These are phyloP conservation scores for Lamellibrachia luymesi DNA, from an alignment of 1,140 invertebrate genomes.

Conservation along the genomic window DNA sequence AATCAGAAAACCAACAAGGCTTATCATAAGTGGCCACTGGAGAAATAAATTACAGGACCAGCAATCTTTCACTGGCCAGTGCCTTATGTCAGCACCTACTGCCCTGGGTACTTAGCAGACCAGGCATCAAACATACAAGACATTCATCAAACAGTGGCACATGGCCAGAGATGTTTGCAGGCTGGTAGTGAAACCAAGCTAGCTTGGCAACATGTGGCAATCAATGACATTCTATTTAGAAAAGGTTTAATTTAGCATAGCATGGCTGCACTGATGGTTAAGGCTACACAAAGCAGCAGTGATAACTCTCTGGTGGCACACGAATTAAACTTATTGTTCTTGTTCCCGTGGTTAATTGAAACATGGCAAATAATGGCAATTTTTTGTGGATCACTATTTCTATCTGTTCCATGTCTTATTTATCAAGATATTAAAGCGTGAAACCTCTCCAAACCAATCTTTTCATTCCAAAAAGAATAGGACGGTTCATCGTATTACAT, in stretches of 20 bases:
- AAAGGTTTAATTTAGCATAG: not conserved
- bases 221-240: not conserved
- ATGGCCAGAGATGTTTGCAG: not conserved
- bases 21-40: conserved; percentile 4
- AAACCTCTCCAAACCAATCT: not conserved
- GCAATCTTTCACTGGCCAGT: not conserved
- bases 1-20: conserved; percentile 4
- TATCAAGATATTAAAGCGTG: not conserved
- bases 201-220: not conserved
- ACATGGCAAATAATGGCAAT: not conserved
- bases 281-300: not conserved
- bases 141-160: not conserved
- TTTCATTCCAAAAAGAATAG: too few relatives aligned
- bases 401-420: not conserved
- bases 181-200: not conserved
- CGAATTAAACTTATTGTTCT: not conserved
- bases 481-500: too few relatives aligned
- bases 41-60: not conserved
- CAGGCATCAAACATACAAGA: not conserved
- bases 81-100: not conserved
- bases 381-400: not conserved
- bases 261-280: not conserved
- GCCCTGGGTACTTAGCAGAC: not conserved
- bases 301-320: not conserved
- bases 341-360: not conserved